Evolutionary conservation across 2,888 invertebrate species (phyloP), one percentile per base, ranked within the genome.

Genomic region (Nematopogon swammerdamellus): DNA sequence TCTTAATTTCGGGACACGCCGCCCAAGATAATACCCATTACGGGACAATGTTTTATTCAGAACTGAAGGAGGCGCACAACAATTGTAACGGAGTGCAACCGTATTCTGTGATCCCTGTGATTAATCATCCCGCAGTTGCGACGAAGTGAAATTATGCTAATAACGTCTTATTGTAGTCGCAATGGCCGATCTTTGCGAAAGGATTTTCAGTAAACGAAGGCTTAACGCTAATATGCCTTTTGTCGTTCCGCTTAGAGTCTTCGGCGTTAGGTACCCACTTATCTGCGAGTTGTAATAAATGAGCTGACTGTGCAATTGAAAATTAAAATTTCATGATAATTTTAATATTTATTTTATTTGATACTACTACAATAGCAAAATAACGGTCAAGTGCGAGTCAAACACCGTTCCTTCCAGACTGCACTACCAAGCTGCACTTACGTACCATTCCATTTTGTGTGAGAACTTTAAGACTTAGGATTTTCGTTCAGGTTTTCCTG

Each of bases 121-220:
- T 79, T 77, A 77, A 77, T 79, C 71, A 77, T 77, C 74, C 68
- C 67, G 68, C 67, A 69, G 69, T 67, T 67, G 68, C 72, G 76
- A 77, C 76, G 70, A 74, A 73, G 70, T 65, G 63, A 71, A 75
- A 75, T 79, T 76, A 79, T 79, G 73, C 72, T 72, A 69, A 77
- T 73, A 70, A 64, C 54, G 58, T 63, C 64, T 63, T 59, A 50
- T 46, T 46, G 60, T 62, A 60, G 67, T 65, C 68, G 76, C 75
- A 79, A 77, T 74, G 65, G 68, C 50, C 63, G 59, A 71, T 71
- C 68, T 70, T 62, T 62, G 60, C 52, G 50, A 48, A 36, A 52
- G 54, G 56, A 57, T 57, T 57, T 36, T 59, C 57, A 44, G 56
- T 56, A 53, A 58, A 59, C 65, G 67, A 67, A 65, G 68, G 65